Conservation (phyloP, 2,888 invertebrate genomes). For the Uloborus plumipes region DNA sequence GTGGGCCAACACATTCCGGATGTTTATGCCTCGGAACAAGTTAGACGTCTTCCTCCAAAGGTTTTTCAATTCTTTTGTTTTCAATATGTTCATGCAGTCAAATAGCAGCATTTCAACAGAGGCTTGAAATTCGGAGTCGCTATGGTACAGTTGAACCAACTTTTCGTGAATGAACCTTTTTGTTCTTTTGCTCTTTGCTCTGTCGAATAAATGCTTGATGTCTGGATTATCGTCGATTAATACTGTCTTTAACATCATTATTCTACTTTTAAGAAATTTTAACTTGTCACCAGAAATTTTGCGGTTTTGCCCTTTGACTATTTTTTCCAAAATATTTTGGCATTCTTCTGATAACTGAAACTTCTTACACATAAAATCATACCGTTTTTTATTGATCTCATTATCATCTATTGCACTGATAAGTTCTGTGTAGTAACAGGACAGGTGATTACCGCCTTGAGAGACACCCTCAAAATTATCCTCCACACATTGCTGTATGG, state of each 20-base stretch:
- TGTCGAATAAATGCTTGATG: constrained; percentile 15
- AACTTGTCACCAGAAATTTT: constrained; percentile 1
- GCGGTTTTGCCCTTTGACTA: constrained; percentile 8
- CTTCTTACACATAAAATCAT: constrained; percentile 4
- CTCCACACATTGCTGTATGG: constrained; percentile 1
- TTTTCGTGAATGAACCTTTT: constrained; percentile 11
- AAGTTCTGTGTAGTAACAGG: constrained; percentile 2
- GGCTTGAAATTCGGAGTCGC: constrained; percentile 13
- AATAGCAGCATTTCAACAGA: constrained; percentile 30
- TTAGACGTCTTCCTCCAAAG: constrained; percentile 23
- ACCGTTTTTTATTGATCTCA: constrained; percentile 9
- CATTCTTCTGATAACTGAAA: constrained; percentile 11
- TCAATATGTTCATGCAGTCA: constrained; percentile 45
- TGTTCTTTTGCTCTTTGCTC: constrained; percentile 5
- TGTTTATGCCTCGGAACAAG: constrained; percentile 33
- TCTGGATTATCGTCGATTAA: constrained; percentile 22
- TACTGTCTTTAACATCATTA: constrained; percentile 14
- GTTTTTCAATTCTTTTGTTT: constrained; percentile 1
- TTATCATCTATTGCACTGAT: not conserved
- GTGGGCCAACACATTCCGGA: constrained; percentile 36
- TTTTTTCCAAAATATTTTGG: constrained; percentile 1
- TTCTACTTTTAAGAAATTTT: constrained; percentile 11
- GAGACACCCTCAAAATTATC: not conserved
- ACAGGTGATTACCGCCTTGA: not conserved
- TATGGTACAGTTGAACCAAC: constrained; percentile 20